These are phyloP conservation scores for Drosophila tsacasi DNA, from an alignment of 1,140 invertebrate genomes.

Conservation along the genomic window DNA sequence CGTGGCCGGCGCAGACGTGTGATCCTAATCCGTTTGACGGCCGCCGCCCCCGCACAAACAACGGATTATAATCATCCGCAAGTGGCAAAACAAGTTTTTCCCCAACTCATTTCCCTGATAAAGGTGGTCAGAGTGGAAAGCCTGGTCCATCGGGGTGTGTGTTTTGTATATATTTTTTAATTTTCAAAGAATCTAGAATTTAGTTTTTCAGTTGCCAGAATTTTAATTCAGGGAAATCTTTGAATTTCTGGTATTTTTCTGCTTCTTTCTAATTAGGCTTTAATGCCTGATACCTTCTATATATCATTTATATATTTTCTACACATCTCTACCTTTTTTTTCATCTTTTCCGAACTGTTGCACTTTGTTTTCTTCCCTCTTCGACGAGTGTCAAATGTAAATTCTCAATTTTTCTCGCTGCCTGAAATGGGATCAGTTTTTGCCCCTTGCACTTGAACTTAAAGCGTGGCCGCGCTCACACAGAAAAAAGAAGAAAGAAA, in stretches of 20 bases:
- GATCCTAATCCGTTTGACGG: slow-evolving; percentile 72
- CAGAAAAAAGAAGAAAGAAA: not conserved
- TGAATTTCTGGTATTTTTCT: not conserved
- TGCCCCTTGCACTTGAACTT: slow-evolving; percentile 72
- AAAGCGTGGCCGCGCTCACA: slow-evolving; percentile 50
- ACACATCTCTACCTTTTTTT: not conserved
- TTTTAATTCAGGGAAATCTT: not conserved
- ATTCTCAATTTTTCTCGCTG: not conserved
- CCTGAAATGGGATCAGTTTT: slow-evolving; percentile 35
- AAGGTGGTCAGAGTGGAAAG: slow-evolving; percentile 7
- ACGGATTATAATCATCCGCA: slow-evolving; percentile 76
- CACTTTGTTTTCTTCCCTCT: slow-evolving; percentile 18
- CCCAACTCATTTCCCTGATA: not conserved
- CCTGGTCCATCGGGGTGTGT: not conserved
- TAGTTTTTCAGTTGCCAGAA: not conserved
- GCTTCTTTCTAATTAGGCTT: not conserved
- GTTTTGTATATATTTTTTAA: not conserved
- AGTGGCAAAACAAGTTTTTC: slow-evolving; percentile 20
- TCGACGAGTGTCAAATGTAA: slow-evolving; percentile 53
- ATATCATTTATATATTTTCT: not conserved
- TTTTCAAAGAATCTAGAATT: not conserved
- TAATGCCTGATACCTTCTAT: not conserved
- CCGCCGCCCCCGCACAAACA: slow-evolving; percentile 56
- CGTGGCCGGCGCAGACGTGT: slow-evolving; percentile 47
- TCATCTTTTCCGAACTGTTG: slow-evolving; percentile 4